Percentiles rank a stretch among this genome's conserved stretches.
Conservation (phyloP, 2,888 invertebrate genomes). For the Rapana venosa region DNA sequence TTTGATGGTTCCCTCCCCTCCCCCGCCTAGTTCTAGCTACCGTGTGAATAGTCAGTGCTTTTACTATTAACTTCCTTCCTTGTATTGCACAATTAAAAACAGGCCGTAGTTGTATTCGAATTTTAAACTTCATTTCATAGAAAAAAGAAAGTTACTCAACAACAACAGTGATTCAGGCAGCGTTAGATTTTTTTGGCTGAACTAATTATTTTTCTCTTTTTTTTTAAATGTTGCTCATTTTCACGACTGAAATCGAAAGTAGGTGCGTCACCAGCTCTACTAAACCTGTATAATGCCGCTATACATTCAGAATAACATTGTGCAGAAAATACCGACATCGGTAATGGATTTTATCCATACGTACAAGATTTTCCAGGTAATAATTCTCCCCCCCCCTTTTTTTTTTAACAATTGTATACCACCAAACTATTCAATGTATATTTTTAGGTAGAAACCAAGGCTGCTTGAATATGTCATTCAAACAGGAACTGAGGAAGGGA, state of each 20-base stretch:
- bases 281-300: background rate
- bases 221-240: background rate
- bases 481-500: background rate
- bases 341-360: background rate
- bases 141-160: too few relatives aligned
- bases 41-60: too few relatives aligned
- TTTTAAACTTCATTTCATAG: too few relatives aligned
- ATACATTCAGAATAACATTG: background rate
- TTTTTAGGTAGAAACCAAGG: background rate
- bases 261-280: background rate
- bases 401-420: background rate
- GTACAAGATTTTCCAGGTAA: conserved; percentile 15
- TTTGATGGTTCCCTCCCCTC: too few relatives aligned
- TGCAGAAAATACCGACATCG: background rate
- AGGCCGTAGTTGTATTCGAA: too few relatives aligned
- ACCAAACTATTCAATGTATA: too few relatives aligned
- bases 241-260: conserved; percentile 16
- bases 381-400: background rate
- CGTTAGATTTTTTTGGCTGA: too few relatives aligned
- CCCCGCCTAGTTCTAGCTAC: too few relatives aligned
- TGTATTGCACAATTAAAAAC: too few relatives aligned
- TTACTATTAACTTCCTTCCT: too few relatives aligned
- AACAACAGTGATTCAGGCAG: too few relatives aligned
- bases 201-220: too few relatives aligned
- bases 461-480: background rate